These are phyloP conservation scores for Benitochromis conjunctus DNA, from an alignment of 2,113 vertebrate genomes.

Conservation along the genomic window DNA sequence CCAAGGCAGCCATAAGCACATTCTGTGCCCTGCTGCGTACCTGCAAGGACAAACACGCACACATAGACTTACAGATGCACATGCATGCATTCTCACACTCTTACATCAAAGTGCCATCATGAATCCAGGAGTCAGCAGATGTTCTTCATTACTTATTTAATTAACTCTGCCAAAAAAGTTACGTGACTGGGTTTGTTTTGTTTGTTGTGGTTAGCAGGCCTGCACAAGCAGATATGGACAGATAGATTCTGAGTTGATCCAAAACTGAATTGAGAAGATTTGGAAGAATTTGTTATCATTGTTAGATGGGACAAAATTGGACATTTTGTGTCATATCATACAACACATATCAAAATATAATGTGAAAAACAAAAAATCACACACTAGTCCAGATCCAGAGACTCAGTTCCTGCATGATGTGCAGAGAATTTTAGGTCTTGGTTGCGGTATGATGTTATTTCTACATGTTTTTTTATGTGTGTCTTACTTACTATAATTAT, in stretches of 20 bases:
- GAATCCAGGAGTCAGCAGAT: not conserved
- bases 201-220: not conserved
- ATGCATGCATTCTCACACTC: not conserved
- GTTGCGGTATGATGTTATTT: accelerated
- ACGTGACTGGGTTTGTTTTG: not conserved
- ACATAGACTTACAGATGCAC: not conserved
- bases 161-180: not conserved
- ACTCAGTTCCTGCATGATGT: not conserved
- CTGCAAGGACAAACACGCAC: constrained; percentile 63
- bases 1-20: constrained; percentile 87
- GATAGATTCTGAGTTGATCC: not conserved
- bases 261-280: not conserved
- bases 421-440: not conserved
- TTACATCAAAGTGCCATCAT: not conserved
- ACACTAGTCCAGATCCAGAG: not conserved
- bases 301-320: not conserved
- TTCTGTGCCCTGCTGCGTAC: constrained; percentile 93
- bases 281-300: not conserved
- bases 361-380: not conserved
- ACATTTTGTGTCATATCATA: not conserved
- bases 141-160: not conserved
- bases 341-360: not conserved
- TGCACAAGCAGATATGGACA: not conserved
- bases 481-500: constrained; percentile 81
- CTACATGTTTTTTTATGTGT: not conserved